Percentiles rank a stretch among this genome's conserved stretches.
These are phyloP conservation scores for Leucophenga varia DNA, from an alignment of 1,140 invertebrate species.

Conservation along the genomic window DNA sequence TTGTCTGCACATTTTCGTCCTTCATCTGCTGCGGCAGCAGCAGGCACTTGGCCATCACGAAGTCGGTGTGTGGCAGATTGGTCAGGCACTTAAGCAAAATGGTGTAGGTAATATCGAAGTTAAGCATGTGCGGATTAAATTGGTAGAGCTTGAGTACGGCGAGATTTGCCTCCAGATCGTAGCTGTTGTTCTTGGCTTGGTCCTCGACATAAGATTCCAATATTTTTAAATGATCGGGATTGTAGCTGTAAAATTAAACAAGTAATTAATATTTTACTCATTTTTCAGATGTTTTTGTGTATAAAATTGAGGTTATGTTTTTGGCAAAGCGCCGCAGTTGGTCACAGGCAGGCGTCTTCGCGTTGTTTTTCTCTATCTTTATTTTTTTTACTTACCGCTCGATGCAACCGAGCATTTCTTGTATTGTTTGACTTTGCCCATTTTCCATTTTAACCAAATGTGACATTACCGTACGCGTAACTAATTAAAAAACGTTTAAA, in stretches of 20 bases:
- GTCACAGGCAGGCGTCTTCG: too few relatives aligned
- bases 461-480: too few relatives aligned
- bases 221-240: constrained; percentile 87
- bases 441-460: constrained; percentile 62
- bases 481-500: too few relatives aligned
- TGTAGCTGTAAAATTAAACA: constrained; percentile 71
- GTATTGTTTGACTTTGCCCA: constrained; percentile 68
- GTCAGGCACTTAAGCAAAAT: constrained; percentile 94
- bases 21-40: constrained; percentile 81
- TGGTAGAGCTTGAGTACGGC: constrained; percentile 91
- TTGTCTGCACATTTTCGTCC: constrained; percentile 79
- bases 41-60: constrained; percentile 94
- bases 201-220: constrained; percentile 91
- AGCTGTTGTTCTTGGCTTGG: constrained; percentile 89
- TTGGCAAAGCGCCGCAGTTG: too few relatives aligned
- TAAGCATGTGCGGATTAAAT: constrained; percentile 88
- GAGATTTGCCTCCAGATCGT: constrained; percentile 95
- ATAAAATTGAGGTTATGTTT: constrained; percentile 42
- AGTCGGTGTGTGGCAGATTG: constrained; percentile 95
- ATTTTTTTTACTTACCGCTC: constrained; percentile 63
- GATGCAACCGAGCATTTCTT: constrained; percentile 71
- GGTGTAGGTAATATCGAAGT: constrained; percentile 74
- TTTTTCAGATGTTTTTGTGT: too few relatives aligned
- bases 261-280: background rate
- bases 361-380: too few relatives aligned